These are phyloP conservation scores for Oscheius sp. DNA, from an alignment of 2,888 invertebrate genomes.

Conservation along the genomic window DNA sequence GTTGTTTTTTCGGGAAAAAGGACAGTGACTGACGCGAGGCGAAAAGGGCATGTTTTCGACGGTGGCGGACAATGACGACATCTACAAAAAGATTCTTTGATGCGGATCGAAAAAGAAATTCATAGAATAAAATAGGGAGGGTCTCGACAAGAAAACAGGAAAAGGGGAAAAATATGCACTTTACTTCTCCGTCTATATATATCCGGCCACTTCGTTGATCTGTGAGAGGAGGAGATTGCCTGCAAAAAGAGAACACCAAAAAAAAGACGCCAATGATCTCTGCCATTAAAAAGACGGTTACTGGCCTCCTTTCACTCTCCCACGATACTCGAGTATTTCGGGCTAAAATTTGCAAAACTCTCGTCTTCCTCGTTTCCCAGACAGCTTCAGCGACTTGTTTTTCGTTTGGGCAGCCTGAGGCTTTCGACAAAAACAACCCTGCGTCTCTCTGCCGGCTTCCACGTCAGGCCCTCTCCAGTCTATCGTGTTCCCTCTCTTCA, in stretches of 20 bases:
- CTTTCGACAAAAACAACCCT: constrained; percentile 36
- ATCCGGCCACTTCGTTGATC: no score
- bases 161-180: not conserved
- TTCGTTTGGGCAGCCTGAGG: constrained; percentile 25
- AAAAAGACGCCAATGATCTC: no score
- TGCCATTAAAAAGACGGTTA: no score
- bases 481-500: constrained; percentile 13
- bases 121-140: not conserved
- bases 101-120: not conserved
- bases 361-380: not conserved
- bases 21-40: not conserved
- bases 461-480: constrained; percentile 18
- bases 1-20: no score
- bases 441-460: constrained; percentile 33
- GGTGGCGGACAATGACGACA: not conserved
- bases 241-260: no score
- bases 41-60: constrained; percentile 2
- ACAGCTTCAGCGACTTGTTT: constrained; percentile 22
- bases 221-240: no score
- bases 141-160: not conserved
- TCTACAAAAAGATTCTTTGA: not conserved
- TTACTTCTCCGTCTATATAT: no score
- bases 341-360: no score
- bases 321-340: no score
- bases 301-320: no score